Evolutionary conservation across 2,113 vertebrate genomes (phyloP), one percentile per base, ranked within the genome.

Genomic region (Charina bottae): DNA sequence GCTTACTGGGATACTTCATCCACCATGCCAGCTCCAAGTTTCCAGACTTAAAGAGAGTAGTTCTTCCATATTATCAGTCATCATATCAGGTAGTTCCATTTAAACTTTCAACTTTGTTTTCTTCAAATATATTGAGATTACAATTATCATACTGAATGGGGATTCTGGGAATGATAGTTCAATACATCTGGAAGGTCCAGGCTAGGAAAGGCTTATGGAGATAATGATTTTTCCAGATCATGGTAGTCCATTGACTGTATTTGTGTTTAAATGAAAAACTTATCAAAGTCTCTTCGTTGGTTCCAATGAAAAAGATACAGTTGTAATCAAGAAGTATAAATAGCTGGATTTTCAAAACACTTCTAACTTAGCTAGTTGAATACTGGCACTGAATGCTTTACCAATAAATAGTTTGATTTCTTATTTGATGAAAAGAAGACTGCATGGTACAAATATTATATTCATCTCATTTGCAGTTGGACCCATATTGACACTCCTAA

Each of bases 321-420:
- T 13, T 37, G 88, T 89, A 93, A 83, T 0, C 83, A 59, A 0
- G 68, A 12, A 15, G 85, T 90, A 93, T 58, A 92, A 62, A 23
- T 94, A 93, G 26, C 1, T 93, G 33, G 6, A 72, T 21, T 49
- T 90, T 87, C 59, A 90, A 24, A 95, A 86, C 89, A 13, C 8
- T 85, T 12, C 89, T 86, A 90, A 46, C 19, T 83, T 33, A 85
- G 2, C 56, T 90, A 17, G 17, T 85, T 21, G 17, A 92, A 56
- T 21, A 92, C 90, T 93, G 11, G 58, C 68, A 15, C 7, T 42
- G 89, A 90, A 90, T 26, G 19, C 0, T 93, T 78, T n/a, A 72
- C 15, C n/a, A 58, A 8, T 91, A 24, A 92, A 93, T 93, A 19
- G 85, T 33, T 1, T 95, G 89, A 93, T 87, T 78, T 85, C 91